Conservation (phyloP, 2,888 invertebrate genomes). For the Sarcophaga carnaria region DNA sequence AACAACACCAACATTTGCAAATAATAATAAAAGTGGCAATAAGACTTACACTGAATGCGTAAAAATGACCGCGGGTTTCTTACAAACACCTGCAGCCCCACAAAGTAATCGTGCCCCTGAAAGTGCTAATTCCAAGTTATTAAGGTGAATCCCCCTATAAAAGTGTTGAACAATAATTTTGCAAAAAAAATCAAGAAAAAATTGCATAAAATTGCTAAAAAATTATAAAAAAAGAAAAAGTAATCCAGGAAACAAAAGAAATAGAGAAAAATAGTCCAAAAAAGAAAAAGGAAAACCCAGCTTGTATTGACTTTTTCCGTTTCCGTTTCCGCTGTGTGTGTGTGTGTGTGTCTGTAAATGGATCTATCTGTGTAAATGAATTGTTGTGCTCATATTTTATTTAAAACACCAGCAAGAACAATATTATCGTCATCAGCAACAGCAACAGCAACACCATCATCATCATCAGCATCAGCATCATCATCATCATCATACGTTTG, state of each 20-base stretch:
- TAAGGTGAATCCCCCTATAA: conserved; percentile 50
- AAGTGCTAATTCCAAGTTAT: conserved; percentile 61
- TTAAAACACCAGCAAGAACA: conserved; percentile 27
- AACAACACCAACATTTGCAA: conserved; percentile 70
- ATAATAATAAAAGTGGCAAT: conserved; percentile 67
- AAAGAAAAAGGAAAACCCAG: conserved; percentile 35
- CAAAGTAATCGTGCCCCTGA: conserved; percentile 61
- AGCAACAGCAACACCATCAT: background rate
- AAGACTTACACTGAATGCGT: conserved; percentile 52
- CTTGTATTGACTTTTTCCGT: conserved; percentile 65
- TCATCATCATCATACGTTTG: background rate
- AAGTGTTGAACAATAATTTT: background rate
- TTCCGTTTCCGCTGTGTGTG: conserved; percentile 61
- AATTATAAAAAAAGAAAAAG: conserved; percentile 1
- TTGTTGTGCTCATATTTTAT: conserved; percentile 53
- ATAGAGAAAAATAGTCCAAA: conserved; percentile 9
- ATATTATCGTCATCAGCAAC: background rate
- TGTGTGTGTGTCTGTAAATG: conserved; percentile 17
- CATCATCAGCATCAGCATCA: background rate
- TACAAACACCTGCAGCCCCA: conserved; percentile 76
- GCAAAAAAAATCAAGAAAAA: conserved; percentile 1
- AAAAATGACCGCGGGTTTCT: conserved; percentile 79
- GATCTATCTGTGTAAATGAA: background rate
- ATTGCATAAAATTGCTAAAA: conserved; percentile 10
- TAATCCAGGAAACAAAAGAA: background rate